These are phyloP conservation scores for Ceyx margarethae DNA, from an alignment of 2,113 vertebrate species.

Conservation along the genomic window DNA sequence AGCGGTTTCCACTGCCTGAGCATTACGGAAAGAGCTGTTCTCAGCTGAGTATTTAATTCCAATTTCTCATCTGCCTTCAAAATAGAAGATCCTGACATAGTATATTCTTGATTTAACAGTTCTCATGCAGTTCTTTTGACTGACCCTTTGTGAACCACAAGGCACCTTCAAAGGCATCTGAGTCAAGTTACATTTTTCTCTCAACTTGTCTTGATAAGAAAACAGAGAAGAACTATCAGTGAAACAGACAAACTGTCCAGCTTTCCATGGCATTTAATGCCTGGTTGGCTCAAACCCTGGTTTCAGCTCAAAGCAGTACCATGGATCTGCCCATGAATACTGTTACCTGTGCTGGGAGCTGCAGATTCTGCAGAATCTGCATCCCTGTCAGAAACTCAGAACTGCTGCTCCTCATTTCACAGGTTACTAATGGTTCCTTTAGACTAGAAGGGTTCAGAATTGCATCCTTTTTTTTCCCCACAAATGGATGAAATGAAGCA, in stretches of 20 bases:
- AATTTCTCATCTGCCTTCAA: neutral
- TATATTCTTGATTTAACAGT: neutral
- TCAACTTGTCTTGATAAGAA: neutral
- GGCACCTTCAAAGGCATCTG: neutral
- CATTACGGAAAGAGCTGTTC: neutral
- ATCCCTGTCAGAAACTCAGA: rapidly evolving
- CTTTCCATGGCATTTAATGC: neutral
- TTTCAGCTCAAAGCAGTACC: neutral
- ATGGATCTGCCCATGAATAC: neutral
- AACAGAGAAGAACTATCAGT: neutral
- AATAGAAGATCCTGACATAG: neutral
- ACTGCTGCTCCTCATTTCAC: neutral
- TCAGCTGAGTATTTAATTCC: neutral
- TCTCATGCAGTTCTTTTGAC: neutral
- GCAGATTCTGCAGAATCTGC: too few species aligned
- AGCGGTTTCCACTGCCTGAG: neutral
- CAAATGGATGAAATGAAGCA: rapidly evolving
- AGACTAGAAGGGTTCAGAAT: neutral
- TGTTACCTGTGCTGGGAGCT: neutral
- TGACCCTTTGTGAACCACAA: neutral
- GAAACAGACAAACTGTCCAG: neutral
- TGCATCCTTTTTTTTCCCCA: neutral
- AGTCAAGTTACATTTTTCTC: neutral
- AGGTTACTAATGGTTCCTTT: neutral
- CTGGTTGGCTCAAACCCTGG: neutral